Evolutionary conservation across 2,113 vertebrate species (phyloP), one percentile per base, ranked within the genome.

Genomic region (Polyodon spathula): DNA sequence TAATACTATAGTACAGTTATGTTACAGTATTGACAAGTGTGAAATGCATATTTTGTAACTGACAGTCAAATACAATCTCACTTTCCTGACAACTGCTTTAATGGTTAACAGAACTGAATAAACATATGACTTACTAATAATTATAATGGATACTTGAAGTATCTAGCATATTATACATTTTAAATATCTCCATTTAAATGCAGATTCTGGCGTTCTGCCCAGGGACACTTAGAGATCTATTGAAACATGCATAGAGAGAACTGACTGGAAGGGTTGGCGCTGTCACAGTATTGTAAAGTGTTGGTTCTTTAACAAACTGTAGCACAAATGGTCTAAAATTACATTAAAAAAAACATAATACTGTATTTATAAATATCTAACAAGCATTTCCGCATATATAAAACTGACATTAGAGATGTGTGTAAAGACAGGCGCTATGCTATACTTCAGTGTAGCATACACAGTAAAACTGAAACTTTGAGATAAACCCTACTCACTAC

Each of bases 21-120:
- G 54, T 60, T 65, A 40, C 58, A 54, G 41, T 65, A 65, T 60
- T 65, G 63, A 53, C 63, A 56, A 52, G 41, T 56, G 52, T 54
- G 51, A 48, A 65, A 55, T 60, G 51, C 16, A 54, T 54, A 27
- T 54, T n/a, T 15, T 46, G 15, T 60, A 17, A 42, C 37, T 3
- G 37, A 53, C 43, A 60, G 58, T 54, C 58, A 48, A 48, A 41
- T 39, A 40, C 54, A 55, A 60, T 60, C 37, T 38, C 41, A 38
- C 43, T 40, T 43, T 44, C 43, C 39, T 43, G 51, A 60, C 44
- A 52, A 60, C 63, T 60, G 63, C 63, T 65, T 42, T 59, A 55
- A 54, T 55, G 17, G 43, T 14, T 27, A 39, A 39, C 14, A 43
- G 46, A 39, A 51, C 44, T 60, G 58, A 60, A 48, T 60, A 59